Evolutionary conservation across 2,113 vertebrate genomes (phyloP), one percentile per base, ranked within the genome.

Genomic region (Ginglymostoma cirratum): DNA sequence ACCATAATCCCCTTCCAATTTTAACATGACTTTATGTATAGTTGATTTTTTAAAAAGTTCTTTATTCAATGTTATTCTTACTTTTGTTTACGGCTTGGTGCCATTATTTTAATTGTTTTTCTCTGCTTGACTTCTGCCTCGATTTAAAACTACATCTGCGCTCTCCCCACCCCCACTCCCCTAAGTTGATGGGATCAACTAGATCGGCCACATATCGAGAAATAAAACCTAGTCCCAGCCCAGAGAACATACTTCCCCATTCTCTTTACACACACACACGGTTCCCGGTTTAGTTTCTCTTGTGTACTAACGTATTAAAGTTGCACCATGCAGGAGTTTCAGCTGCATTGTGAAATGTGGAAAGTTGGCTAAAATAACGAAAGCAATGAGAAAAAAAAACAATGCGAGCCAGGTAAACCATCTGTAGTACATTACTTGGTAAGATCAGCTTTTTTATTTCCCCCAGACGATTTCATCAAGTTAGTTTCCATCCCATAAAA

Each of bases 401-500:
- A 72, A 48, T 8, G 92, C 23, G n/a, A 67, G 42, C 7, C 42
- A 24, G 23, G 38, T 48, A 12, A 72, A 48, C n/a, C 93, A 72
- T 95, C 66, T 95, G 66, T 24, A 38, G 66, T 42, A 70, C 10
- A 70, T 70, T 95, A 72, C 42, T 95, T 34, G 66, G 67, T 48
- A 1, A 30, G 93, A 45, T 30, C 42, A 86, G 95, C 96, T 96
- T 96, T 96, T 2, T 87, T 96, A 78, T 96, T 96, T 96, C 96
- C 97, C 97, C 97, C 97, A 96, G 96, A 97, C 97, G 97, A 96
- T 96, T 96, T 87, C 96, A 96, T 96, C 96, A 96, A 96, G 96
- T 96, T 97, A 97, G n/a, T 96, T 97, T 96, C 42, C 42, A 45
- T 95, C 3, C 61, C 23, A 95, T 45, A 70, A 95, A 70, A 72